Conservation (phyloP, 2,797 vertebrate species). For the Rhodeus uyekii region DNA sequence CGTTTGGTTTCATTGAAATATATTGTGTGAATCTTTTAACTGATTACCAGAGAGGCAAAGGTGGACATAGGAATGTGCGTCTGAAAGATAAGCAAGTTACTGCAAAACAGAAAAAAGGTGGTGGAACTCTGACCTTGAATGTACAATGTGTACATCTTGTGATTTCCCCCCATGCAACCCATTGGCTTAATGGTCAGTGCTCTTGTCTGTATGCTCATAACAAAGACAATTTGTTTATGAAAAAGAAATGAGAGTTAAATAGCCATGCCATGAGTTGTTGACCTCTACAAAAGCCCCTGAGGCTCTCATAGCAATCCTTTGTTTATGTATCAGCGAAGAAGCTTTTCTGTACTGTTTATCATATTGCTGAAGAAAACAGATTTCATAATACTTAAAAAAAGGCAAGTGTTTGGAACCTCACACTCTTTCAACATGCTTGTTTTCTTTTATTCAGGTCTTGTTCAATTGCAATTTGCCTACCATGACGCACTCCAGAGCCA, state of each 20-base stretch:
- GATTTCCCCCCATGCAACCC: neutral
- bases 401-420: conserved; percentile 39
- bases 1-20: conserved; percentile 49
- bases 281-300: conserved; percentile 32
- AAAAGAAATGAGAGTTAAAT: neutral
- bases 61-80: conserved; percentile 1
- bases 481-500: conserved; percentile 50
- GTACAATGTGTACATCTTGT: neutral
- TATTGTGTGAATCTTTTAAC: conserved; percentile 19
- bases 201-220: neutral
- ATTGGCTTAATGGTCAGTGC: neutral
- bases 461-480: conserved; percentile 45
- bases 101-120: neutral
- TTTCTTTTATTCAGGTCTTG: conserved; percentile 38
- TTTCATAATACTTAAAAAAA: conserved; percentile 52
- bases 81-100: neutral
- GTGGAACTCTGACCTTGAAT: neutral
- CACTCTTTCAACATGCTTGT: conserved; percentile 22
- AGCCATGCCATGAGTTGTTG: conserved; percentile 15
- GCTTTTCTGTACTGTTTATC: conserved; percentile 54
- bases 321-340: conserved; percentile 58
- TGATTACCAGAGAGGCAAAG: conserved; percentile 30
- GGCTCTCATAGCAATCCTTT: conserved; percentile 39
- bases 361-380: conserved; percentile 48
- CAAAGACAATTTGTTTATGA: neutral